These are phyloP conservation scores for Brachycybe producta DNA, from an alignment of 2,888 invertebrate species.

Conservation along the genomic window DNA sequence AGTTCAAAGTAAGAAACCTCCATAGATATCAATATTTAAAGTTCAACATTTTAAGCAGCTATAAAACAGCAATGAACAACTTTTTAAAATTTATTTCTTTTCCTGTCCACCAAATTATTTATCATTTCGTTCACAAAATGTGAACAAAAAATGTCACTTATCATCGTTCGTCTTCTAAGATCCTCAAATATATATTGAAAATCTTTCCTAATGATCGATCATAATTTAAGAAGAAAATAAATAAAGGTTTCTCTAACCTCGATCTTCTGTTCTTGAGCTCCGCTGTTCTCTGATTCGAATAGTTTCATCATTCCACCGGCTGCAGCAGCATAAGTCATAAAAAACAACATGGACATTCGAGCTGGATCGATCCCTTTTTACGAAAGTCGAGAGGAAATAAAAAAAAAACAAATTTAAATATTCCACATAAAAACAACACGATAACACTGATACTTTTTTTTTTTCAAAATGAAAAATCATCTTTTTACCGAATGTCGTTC, in stretches of 20 bases:
- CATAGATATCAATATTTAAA: no score
- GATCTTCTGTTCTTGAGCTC: conserved; percentile 6
- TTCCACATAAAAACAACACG: not conserved
- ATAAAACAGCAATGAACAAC: no score
- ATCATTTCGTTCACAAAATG: no score
- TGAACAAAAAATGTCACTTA: no score
- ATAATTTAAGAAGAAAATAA: conserved; percentile 26
- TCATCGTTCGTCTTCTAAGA: no score
- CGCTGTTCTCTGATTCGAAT: conserved; percentile 6
- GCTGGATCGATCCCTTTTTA: conserved; percentile 2
- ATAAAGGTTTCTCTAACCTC: conserved; percentile 14
- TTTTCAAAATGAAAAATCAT: not conserved
- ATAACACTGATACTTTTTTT: not conserved
- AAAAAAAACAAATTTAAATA: not conserved
- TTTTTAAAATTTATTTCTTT: no score
- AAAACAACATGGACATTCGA: not conserved
- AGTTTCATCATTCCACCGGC: conserved; percentile 12
- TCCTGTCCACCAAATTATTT: no score
- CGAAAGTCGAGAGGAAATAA: not conserved
- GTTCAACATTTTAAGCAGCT: no score
- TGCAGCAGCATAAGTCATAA: not conserved
- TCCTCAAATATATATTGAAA: no score
- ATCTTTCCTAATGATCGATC: conserved; percentile 22
- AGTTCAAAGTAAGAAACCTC: no score
- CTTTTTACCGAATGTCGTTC: conserved; percentile 3